Base-by-base conservation (phyloP, 2,888 invertebrate species). In the Trypoxylon attenuatum region DNA sequence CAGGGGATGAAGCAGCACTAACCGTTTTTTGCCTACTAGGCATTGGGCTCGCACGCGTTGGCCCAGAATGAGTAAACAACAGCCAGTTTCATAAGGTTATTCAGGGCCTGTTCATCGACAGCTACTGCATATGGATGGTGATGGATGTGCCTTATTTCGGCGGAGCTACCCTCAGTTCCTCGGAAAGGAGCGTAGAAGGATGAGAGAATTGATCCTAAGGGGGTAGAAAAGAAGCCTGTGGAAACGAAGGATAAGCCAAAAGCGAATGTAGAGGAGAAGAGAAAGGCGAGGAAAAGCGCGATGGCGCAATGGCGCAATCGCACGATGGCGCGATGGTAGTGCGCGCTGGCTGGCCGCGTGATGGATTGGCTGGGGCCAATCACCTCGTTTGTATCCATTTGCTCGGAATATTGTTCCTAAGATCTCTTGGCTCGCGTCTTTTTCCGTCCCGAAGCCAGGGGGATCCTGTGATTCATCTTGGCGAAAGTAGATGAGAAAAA, bases 361-460 rank as follows among this genome's bases (percentile, higher is more conserved):
- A 82, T 82, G 78, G 82, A 82, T 82, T 73, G 82, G 76, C 59
- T 71, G 63, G 69, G 78, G 76, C 80, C 82, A 80, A 82, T 82
- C 82, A 76, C 81, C 79, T 82, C 81, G 81, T 82, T 82, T 82
- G 82, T 82, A 82, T 82, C 82, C 79, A 82, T 82, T 82, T 82
- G 82, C 81, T 73, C 72, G 69, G 77, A 82, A 82, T 82, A 81
- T 82, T 82, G 80, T 81, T 80, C 79, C 72, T 59, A 51, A 60
- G 67, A 65, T 69, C 71, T 67, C 46, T 59, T 18, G 59, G 52
- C 67, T 45, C 23, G 45, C 47, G 57, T 63, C 55, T 43, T 62
- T 66, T 57, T 54, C 51, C 55, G 22, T 53, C 39, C 54, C 23
- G 23, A 22, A 23, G 19, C 22, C 50, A 15, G 16, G 50, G 27